Base-by-base conservation (phyloP, 1,140 invertebrate species). In the Popillia japonica region DNA sequence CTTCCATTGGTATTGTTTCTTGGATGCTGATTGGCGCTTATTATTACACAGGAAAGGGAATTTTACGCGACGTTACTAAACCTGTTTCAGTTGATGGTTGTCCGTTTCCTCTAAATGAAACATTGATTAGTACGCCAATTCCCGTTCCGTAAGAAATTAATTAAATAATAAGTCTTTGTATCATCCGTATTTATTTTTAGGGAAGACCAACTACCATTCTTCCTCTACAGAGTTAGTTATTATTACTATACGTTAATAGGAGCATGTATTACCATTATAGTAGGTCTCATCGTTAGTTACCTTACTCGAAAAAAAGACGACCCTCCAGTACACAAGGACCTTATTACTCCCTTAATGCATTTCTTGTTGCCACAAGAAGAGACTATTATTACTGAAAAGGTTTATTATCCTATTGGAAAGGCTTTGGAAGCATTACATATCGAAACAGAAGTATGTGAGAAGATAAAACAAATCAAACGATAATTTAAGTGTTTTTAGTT, bases 201-300 rank as follows among this genome's bases (percentile, higher is more conserved):
- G 22, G 17, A 61, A 48, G 42, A 72, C 14, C 14, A 79, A 6
- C 68, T 81, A 44, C 79, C 81, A 14, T 80, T 80, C 34, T 77
- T 81, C 64, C 59, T 83, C 3, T 86, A 84, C 72, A 78, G 79
- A 73, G 77, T 86, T 0, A 82, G 83, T 6, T 83, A 81, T 74
- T 86, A 85, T 68, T 86, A 85, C 77, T 85, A 85, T 72, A 84
- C 84, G 2, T 61, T 83, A 4, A 75, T 85, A 17, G 84, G 84
- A 23, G 42, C 82, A 14, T n/a, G 78, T 6, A 79, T 81, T 14
- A 80, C 80, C 7, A 80, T 86, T 22, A 55, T 82, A 14, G 74
- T 83, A 17, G 85, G 84, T 23, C 74, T 84, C 10, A 14, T 83
- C 11, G 81, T 86, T 4, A 86, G 85, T 80, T 84, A 82, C 72